Base-by-base conservation (phyloP, 2,888 invertebrate species). In the Nudaria mundana region DNA sequence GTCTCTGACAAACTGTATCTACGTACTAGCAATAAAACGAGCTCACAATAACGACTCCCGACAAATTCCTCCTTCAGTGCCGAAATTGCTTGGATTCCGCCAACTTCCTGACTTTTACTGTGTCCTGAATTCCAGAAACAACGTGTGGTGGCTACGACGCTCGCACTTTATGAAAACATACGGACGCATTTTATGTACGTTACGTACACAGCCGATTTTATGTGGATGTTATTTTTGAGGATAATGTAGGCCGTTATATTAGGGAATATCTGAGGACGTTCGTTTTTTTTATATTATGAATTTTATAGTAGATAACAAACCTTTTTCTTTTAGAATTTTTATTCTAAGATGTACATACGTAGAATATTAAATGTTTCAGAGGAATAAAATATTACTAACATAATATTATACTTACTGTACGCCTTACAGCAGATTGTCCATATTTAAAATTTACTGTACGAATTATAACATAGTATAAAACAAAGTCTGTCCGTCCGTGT, bases 1-100 rank as follows among this genome's bases (percentile, higher is more conserved):
- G 41, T 44, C 39, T 43, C 63, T 65, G 65, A 69, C 70, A 69
- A 72, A 71, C 66, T 58, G 58, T 61, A 66, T 69, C 69, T 63
- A 67, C 63, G 70, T 63, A 67, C 63, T 70, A 69, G 79, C 71
- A 82, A 83, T 81, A 81, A 79, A 81, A 78, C 69, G 61, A 48
- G 65, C 54, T 57, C 57, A 60, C 63, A 60, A 63, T 61, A 61
- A 57, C 50, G 58, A 63, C 64, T 63, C 63, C n/a, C 48, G 25
- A 56, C 63, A 64, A 66, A 72, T 75, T 68, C 73, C 72, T 56
- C 44, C 66, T 66, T 63, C 63, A 56, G 61, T 43, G 42, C 63
- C 66, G 60, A 73, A 76, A 80, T 77, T 70, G 64, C 71, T 58
- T 45, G 71, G 60, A 80, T 77, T 75, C 76, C 73, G 36, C 60